Evolutionary conservation across 2,113 vertebrate genomes (phyloP).

Genomic region (Menura novaehollandiae): DNA sequence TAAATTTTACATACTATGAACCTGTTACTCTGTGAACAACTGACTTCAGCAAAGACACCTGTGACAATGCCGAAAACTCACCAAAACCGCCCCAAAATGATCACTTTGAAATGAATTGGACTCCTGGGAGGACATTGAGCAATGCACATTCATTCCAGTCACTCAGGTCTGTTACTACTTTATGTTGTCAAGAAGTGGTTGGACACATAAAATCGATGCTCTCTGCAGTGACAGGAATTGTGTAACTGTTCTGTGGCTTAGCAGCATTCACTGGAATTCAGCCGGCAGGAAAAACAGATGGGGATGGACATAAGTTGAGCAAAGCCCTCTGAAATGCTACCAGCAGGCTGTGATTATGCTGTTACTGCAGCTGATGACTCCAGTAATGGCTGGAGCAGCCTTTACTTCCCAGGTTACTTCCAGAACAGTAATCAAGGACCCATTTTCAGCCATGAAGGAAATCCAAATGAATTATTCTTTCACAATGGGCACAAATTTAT

Average conservation of each 20-base stretch:
- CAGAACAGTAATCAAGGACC: constrained; percentile 38
- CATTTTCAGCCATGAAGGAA: constrained; percentile 27
- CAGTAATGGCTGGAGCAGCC: not conserved
- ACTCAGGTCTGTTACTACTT: not conserved
- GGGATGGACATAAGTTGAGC: not conserved
- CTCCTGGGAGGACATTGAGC: not conserved
- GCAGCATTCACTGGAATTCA: not conserved
- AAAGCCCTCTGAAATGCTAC: not conserved
- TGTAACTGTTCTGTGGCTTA: not conserved
- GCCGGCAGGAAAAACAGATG: not conserved
- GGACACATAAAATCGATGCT: not conserved
- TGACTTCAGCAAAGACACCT: not conserved
- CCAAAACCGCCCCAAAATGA: not conserved
- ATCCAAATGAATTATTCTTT: constrained; percentile 26
- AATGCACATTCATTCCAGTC: not conserved
- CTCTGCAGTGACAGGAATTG: not conserved
- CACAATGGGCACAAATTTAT: not conserved
- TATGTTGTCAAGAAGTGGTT: not conserved
- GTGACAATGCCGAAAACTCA: fast-evolving
- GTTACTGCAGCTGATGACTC: not conserved
- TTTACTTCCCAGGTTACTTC: constrained; percentile 49
- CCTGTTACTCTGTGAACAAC: not conserved
- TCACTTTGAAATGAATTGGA: not conserved
- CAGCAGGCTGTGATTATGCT: constrained; percentile 17
- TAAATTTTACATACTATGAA: not conserved